phyloP scores from a whole-genome alignment of 2,888 invertebrate species.

The Caenorhabditis drosophilae region DNA sequence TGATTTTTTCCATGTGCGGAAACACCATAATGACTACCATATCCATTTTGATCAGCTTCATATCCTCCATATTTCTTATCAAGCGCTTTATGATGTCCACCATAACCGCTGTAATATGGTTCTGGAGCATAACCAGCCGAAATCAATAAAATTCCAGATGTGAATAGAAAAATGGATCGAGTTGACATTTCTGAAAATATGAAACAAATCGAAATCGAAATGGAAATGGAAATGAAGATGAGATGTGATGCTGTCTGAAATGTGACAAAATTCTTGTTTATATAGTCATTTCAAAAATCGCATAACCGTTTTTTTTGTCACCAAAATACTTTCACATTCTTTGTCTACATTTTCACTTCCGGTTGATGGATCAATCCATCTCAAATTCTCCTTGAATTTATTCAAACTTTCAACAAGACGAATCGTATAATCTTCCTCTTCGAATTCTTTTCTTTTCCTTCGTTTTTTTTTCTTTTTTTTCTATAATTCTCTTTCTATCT shows the following conservation, averaged over 20 bases:
- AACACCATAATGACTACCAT: conserved; percentile 30
- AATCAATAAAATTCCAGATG: conserved; percentile 17
- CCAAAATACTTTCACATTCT: not conserved
- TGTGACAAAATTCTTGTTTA: too few relatives aligned
- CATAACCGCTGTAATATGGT: conserved; percentile 33
- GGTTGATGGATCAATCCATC: not conserved
- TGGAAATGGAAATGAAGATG: too few relatives aligned
- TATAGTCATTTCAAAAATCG: too few relatives aligned
- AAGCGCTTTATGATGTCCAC: conserved; percentile 22
- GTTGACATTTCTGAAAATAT: not conserved
- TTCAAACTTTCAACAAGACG: too few relatives aligned
- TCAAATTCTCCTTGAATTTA: not conserved
- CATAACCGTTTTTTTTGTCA: not conserved
- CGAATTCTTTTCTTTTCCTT: too few relatives aligned
- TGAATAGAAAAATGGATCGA: conserved; percentile 12
- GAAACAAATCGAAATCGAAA: too few relatives aligned
- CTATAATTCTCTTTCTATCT: too few relatives aligned
- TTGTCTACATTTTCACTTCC: not conserved
- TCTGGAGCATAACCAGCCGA: conserved; percentile 21
- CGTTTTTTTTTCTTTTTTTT: too few relatives aligned
- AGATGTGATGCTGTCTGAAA: too few relatives aligned
- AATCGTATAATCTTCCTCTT: too few relatives aligned
- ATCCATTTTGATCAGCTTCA: conserved; percentile 29
- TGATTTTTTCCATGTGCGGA: conserved; percentile 23
- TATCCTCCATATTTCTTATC: conserved; percentile 36